Evolutionary conservation across 2,797 vertebrate genomes (phyloP).

Genomic region (Benthosema pterotum): DNA sequence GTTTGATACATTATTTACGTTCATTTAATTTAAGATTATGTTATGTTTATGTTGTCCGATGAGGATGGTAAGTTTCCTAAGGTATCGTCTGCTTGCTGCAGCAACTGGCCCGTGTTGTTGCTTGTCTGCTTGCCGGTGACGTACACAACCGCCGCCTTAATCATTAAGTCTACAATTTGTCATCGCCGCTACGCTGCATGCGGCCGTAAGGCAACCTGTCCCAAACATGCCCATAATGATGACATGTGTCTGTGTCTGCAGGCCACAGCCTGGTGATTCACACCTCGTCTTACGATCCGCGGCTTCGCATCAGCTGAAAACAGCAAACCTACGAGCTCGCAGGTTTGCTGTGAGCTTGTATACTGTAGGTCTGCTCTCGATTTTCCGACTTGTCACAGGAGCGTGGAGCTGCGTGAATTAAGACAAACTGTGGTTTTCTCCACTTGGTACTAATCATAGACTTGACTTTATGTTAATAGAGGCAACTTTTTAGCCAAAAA

Average conservation of each 20-base stretch:
- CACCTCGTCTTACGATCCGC: too few relatives aligned
- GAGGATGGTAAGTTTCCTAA: conserved; percentile 5
- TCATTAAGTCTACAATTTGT: conserved; percentile 28
- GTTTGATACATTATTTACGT: conserved; percentile 7
- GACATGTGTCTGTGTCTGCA: conserved; percentile 35
- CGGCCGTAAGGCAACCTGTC: too few relatives aligned
- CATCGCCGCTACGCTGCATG: conserved; percentile 8
- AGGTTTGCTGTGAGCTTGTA: too few relatives aligned
- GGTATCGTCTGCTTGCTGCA: background rate
- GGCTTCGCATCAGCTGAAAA: too few relatives aligned
- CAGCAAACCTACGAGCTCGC: too few relatives aligned
- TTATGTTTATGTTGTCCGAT: background rate
- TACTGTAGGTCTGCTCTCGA: too few relatives aligned
- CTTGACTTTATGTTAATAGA: conserved; percentile 23
- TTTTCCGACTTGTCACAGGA: too few relatives aligned
- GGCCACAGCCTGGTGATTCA: background rate
- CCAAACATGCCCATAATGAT: conserved; percentile 10
- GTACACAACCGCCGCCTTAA: conserved; percentile 2
- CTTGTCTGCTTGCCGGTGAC: conserved; percentile 9
- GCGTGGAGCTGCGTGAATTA: too few relatives aligned
- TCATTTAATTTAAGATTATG: too few relatives aligned
- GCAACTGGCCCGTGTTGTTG: conserved; percentile 26
- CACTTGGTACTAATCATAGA: conserved; percentile 33
- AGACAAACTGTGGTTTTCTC: conserved; percentile 20
- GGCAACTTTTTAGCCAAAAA: too few relatives aligned